Percentiles rank a stretch among this genome's conserved stretches.
phyloP scores from a whole-genome alignment of 2,888 invertebrate genomes.

The Merodon equestris region DNA sequence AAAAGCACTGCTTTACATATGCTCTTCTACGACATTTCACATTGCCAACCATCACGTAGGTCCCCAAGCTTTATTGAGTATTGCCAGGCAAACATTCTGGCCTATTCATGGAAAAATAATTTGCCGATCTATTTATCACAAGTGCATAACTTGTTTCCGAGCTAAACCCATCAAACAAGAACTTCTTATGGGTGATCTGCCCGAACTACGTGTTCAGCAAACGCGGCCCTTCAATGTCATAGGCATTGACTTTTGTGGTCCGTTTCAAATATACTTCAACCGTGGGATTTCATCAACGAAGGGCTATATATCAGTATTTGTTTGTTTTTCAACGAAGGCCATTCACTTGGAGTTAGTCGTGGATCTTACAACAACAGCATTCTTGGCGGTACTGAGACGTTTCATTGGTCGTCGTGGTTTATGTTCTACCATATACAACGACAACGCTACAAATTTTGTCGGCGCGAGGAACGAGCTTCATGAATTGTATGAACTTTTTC shows the following conservation, averaged over 20 bases:
- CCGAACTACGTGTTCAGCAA: constrained; percentile 33
- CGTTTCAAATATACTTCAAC: constrained; percentile 48
- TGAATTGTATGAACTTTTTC: constrained; percentile 25
- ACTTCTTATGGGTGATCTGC: constrained; percentile 53
- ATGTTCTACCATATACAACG: constrained; percentile 46
- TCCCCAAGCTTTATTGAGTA: too few relatives aligned
- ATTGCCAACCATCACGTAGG: too few relatives aligned
- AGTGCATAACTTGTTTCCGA: constrained; percentile 47
- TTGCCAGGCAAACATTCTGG: constrained; percentile 34
- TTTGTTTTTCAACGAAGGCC: constrained; percentile 53
- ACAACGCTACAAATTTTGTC: constrained; percentile 60
- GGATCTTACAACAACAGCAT: constrained; percentile 48
- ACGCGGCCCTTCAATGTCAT: constrained; percentile 37
- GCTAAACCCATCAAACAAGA: constrained; percentile 34
- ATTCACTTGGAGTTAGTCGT: constrained; percentile 55
- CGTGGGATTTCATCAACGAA: too few relatives aligned
- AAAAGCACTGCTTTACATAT: too few relatives aligned
- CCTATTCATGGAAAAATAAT: constrained; percentile 29
- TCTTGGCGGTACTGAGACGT: constrained; percentile 46
- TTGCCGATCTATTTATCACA: constrained; percentile 29
- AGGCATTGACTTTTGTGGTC: constrained; percentile 55
- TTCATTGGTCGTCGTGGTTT: constrained; percentile 50
- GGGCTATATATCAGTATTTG: constrained; percentile 25
- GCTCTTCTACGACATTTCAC: too few relatives aligned
- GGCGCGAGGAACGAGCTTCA: constrained; percentile 50